phyloP scores from a whole-genome alignment of 1,140 invertebrate species.

The Sminthurinus signatus region DNA sequence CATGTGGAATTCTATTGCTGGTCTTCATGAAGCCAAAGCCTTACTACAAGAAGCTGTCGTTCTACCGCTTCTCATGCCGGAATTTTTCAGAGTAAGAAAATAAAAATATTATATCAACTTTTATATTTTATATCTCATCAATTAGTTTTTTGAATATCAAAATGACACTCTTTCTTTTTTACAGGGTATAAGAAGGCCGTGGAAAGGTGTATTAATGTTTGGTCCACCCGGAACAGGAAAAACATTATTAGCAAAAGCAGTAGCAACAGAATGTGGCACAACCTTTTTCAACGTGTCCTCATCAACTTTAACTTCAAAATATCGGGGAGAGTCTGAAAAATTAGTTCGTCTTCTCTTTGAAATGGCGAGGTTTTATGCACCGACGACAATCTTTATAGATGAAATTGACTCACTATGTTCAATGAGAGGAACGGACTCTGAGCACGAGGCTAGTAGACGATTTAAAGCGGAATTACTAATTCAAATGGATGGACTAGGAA shows the following conservation, averaged over 20 bases:
- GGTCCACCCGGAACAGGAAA: constrained; percentile 56
- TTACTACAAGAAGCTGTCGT: constrained; percentile 65
- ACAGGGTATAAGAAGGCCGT: constrained; percentile 54
- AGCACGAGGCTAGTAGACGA: constrained; percentile 63
- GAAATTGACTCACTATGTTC: constrained; percentile 66
- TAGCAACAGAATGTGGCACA: constrained; percentile 64
- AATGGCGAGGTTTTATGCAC: constrained; percentile 65
- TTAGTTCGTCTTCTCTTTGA: constrained; percentile 63
- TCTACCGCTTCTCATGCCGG: constrained; percentile 59
- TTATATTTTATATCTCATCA: too few relatives aligned
- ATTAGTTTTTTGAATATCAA: too few relatives aligned
- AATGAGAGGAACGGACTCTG: constrained; percentile 56
- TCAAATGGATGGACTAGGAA: constrained; percentile 62
- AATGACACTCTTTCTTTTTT: neutral
- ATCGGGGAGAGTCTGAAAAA: constrained; percentile 67
- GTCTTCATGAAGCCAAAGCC: constrained; percentile 59
- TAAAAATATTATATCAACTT: too few relatives aligned
- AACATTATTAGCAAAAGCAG: constrained; percentile 61
- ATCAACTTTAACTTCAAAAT: constrained; percentile 65
- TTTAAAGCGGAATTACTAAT: constrained; percentile 66
- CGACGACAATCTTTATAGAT: constrained; percentile 67
- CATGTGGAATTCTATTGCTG: constrained; percentile 58
- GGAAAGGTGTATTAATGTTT: constrained; percentile 57
- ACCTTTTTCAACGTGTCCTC: constrained; percentile 68
- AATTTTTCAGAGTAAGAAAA: constrained; percentile 59